Percentiles rank a stretch among this genome's conserved stretches.
These are phyloP conservation scores for Halocynthia roretzi DNA, from an alignment of 23 tunicate genomes.

Conservation along the genomic window DNA sequence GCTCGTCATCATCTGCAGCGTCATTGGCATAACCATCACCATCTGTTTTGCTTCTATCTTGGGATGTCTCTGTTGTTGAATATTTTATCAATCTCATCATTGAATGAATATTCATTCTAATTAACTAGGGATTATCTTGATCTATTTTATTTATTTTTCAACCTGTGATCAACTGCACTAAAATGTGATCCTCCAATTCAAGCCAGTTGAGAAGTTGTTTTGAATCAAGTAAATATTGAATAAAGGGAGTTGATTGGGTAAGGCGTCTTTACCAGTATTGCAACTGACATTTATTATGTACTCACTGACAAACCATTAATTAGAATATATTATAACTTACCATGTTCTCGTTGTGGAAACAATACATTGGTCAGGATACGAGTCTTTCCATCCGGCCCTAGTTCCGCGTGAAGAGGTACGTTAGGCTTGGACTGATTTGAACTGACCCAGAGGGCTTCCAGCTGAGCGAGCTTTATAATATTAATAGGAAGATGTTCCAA, in stretches of 20 bases:
- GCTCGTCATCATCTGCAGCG: slow-evolving; percentile 91
- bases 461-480: slow-evolving; percentile 33
- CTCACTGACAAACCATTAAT: no score
- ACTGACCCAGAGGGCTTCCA: slow-evolving; percentile 85
- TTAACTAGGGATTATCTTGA: no score
- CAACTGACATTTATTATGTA: no score
- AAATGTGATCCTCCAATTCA: no score
- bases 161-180: no score
- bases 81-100: slow-evolving; percentile 2
- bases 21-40: slow-evolving; percentile 72
- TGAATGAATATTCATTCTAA: not conserved
- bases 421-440: slow-evolving; percentile 89
- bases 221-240: no score
- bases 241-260: no score
- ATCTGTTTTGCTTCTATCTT: slow-evolving; percentile 13
- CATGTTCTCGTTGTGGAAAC: slow-evolving; percentile 77
- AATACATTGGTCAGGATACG: slow-evolving; percentile 66
- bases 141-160: no score
- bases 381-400: slow-evolving; percentile 23
- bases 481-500: slow-evolving; percentile 63
- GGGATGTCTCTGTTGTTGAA: not conserved
- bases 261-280: no score
- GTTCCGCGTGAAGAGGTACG: slow-evolving; percentile 63
- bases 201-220: no score
- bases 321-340: slow-evolving; percentile 10